Evolutionary conservation across 1,140 invertebrate species (phyloP), one percentile per base, ranked within the genome.

Genomic region (Homarus americanus): DNA sequence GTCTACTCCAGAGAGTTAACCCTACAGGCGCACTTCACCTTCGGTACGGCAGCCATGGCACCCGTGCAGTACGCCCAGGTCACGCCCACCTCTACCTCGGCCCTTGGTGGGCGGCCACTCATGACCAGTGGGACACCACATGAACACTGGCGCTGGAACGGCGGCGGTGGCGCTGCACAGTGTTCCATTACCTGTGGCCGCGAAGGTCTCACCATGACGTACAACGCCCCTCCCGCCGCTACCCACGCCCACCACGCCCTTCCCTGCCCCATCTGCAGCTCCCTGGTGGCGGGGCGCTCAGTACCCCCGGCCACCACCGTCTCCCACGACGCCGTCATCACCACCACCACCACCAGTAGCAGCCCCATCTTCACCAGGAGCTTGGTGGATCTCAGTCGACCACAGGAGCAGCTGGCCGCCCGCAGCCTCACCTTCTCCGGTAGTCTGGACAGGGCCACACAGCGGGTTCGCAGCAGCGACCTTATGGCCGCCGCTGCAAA

Each of bases 401-500:
- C 78, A 36, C n/a, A 87, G 69, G 66, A 80, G 24, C 49, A 73
- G 69, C 20, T 28, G 28, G 76, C 82, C 38, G 17, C 78, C 63
- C 92, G 91, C 80, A 82, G 87, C 49, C 28, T 90, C 69, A 86
- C 92, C 20, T 90, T 91, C 82, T 73, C 73, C 20, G 86, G 66
- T 32, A 89, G 41, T 41, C 86, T 79, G 38, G 78, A 75, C 49
- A 63, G 79, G 34, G 82, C 72, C 49, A 66, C 78, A 28, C 80
- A 73, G 38, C 69, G 76, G 24, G 53, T 32, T 93, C 53, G 79
- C 93, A 82, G 0, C 91, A 94, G 0, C 94, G 95, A n/a, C 94
- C 94, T 0, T 94, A 94, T 76, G 94, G 94, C 58, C 93, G 94
- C 7, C 93, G 94, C 5, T 96, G 96, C 90, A 95, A 95, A 75